Evolutionary conservation across 2,888 invertebrate species (phyloP).

Genomic region (Dolichopus griseipennis): DNA sequence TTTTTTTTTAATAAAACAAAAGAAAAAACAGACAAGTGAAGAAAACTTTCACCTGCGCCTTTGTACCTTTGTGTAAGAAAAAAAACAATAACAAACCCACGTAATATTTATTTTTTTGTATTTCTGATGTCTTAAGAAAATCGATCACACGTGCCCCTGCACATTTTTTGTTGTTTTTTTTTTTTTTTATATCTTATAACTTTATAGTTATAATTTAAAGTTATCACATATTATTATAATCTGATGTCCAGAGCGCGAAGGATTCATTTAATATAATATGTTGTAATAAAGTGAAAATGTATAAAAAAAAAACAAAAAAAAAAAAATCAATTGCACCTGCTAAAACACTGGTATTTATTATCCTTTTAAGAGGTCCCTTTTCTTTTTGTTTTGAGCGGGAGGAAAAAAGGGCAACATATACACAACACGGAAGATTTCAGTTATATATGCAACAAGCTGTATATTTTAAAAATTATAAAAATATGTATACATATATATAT

Average conservation of each 20-base stretch:
- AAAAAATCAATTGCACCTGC: conserved; percentile 3
- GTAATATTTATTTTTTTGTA: not conserved
- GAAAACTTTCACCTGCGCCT: not conserved
- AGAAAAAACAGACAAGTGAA: not conserved
- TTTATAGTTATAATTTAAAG: not conserved
- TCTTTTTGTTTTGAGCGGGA: not conserved
- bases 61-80: not conserved
- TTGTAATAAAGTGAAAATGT: not conserved
- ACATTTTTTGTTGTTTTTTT: not conserved
- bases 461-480: not conserved
- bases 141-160: not conserved
- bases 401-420: not conserved
- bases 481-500: no score
- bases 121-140: not conserved
- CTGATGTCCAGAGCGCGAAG: not conserved
- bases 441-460: not conserved
- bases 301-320: not conserved
- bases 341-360: not conserved
- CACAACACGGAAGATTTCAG: not conserved
- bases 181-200: not conserved
- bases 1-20: not conserved
- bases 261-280: conserved; percentile 2
- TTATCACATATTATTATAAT: conserved; percentile 6
- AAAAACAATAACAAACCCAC: not conserved
- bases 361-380: not conserved